These are phyloP conservation scores for Trichomalopsis sarcophagae DNA, from an alignment of 1,140 invertebrate species.

Conservation along the genomic window DNA sequence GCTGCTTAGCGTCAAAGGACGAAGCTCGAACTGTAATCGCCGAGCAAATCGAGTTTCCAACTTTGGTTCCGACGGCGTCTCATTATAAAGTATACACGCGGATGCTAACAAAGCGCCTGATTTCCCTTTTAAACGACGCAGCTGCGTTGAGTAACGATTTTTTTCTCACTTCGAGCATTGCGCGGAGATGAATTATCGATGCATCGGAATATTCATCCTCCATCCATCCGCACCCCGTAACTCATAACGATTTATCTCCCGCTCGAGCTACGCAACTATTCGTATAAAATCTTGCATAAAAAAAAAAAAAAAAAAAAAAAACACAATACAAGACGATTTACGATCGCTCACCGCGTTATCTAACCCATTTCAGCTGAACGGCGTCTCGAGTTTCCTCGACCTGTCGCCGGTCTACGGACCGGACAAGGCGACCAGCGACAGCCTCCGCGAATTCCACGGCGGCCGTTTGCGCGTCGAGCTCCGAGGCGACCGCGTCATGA, in stretches of 20 bases:
- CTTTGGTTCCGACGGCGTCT: conserved; percentile 15
- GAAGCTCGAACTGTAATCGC: conserved; percentile 39
- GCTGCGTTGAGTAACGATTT: background rate
- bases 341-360: background rate
- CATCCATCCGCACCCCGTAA: too few relatives aligned
- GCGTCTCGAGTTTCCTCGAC: conserved; percentile 89
- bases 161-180: background rate
- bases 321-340: background rate
- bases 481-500: conserved; percentile 80
- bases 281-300: too few relatives aligned
- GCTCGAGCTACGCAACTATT: too few relatives aligned
- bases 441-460: conserved; percentile 80
- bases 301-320: too few relatives aligned
- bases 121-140: background rate
- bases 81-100: conserved; percentile 6
- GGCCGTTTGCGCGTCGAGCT: conserved; percentile 80
- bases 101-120: background rate
- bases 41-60: conserved; percentile 44
- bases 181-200: too few relatives aligned
- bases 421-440: conserved; percentile 77
- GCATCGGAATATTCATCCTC: too few relatives aligned
- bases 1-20: conserved; percentile 38
- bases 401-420: conserved; percentile 90
- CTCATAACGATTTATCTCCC: too few relatives aligned
- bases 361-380: conserved; percentile 78